Conservation (phyloP, 2,113 vertebrate genomes). For the Bostrychus sinensis region DNA sequence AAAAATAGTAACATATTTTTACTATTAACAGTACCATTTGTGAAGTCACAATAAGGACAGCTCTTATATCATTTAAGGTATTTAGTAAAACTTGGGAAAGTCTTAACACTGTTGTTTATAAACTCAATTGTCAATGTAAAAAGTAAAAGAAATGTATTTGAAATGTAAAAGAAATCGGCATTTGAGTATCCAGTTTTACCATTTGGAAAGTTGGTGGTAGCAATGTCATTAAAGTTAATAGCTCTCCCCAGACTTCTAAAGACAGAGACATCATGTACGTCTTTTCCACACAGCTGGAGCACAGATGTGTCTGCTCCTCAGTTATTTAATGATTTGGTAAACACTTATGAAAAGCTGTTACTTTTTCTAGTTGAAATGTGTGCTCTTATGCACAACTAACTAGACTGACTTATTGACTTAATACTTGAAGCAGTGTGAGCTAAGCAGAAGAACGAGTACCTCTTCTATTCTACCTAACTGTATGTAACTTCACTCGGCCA, state of each 20-base stretch:
- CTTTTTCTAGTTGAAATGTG: constrained; percentile 22
- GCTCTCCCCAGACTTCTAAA: not conserved
- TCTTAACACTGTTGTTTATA: no score
- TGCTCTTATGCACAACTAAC: constrained; percentile 8
- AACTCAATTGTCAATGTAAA: not conserved
- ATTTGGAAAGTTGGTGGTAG: constrained; percentile 3
- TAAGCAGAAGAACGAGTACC: constrained; percentile 16
- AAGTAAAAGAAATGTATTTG: not conserved
- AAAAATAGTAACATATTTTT: not conserved
- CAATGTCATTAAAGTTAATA: not conserved
- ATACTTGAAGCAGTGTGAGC: constrained; percentile 37
- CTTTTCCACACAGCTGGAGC: constrained; percentile 33
- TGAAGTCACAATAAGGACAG: not conserved
- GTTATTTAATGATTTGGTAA: not conserved
- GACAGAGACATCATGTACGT: constrained; percentile 4
- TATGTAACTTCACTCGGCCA: constrained; percentile 25
- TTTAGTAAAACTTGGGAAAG: not conserved
- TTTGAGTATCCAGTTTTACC: not conserved
- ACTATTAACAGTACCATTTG: not conserved
- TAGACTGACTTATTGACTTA: constrained; percentile 13
- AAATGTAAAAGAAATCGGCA: not conserved
- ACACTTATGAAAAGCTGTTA: constrained; percentile 7
- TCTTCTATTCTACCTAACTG: constrained; percentile 11
- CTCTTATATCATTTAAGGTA: not conserved
- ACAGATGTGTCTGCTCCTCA: constrained; percentile 22